phyloP scores from a whole-genome alignment of 2,113 vertebrate species.

The Camelus bactrianus region DNA sequence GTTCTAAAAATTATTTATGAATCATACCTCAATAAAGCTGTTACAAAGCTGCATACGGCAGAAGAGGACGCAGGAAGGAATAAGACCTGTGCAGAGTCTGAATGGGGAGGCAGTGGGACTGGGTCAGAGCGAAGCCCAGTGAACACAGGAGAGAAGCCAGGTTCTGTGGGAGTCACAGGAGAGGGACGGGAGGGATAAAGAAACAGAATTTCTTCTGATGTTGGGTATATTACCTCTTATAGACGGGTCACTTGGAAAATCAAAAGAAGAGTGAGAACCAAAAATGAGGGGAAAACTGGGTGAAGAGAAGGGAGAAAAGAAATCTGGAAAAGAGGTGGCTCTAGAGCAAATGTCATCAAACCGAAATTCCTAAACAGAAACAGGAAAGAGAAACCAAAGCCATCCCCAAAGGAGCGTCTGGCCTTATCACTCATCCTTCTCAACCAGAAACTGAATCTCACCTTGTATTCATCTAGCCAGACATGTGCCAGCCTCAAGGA shows the following conservation, averaged over 20 bases:
- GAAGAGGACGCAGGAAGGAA: background rate
- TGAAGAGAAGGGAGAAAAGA: no score
- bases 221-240: accelerated
- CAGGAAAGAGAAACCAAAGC: accelerated
- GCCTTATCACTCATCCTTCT: background rate
- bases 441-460: conserved; percentile 57
- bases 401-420: accelerated
- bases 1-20: background rate
- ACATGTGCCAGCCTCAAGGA: conserved; percentile 96
- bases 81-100: accelerated
- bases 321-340: background rate
- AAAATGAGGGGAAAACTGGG: background rate
- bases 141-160: no score
- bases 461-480: conserved; percentile 99
- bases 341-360: background rate
- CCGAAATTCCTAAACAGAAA: no score
- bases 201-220: background rate
- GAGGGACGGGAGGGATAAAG: no score
- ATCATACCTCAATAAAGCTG: background rate
- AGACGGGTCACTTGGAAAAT: background rate
- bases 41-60: background rate
- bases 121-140: background rate
- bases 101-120: no score
- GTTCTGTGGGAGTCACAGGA: background rate
- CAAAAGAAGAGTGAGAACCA: background rate